phyloP scores from a whole-genome alignment of 2,113 vertebrate genomes.

The Nicator chloris region DNA sequence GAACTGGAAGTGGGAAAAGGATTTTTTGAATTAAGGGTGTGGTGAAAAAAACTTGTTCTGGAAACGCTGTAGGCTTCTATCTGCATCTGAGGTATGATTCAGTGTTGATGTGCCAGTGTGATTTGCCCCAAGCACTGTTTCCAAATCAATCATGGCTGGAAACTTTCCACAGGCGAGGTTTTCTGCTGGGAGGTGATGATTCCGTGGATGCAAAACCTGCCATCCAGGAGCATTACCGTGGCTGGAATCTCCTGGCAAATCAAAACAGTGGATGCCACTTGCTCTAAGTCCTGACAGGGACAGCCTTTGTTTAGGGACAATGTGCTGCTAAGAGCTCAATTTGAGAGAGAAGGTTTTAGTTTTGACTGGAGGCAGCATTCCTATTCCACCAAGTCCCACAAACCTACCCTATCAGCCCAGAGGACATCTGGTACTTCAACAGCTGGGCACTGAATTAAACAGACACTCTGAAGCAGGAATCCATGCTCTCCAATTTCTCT shows the following conservation, averaged over 20 bases:
- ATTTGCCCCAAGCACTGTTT: neutral
- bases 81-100: neutral
- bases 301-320: neutral
- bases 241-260: neutral
- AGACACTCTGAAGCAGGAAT: neutral
- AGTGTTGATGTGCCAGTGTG: neutral
- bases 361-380: neutral
- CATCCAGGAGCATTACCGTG: neutral
- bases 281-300: neutral
- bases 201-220: neutral
- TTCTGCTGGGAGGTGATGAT: neutral
- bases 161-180: neutral
- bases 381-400: neutral
- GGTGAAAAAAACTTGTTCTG: neutral
- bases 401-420: neutral
- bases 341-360: neutral
- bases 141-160: neutral
- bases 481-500: neutral
- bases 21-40: neutral
- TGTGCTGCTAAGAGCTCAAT: accelerated
- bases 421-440: neutral
- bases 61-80: neutral
- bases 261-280: neutral
- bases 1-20: neutral
- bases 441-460: neutral